These are phyloP conservation scores for Ornithorhynchus anatinus DNA, from an alignment of 2,113 vertebrate genomes.

Conservation along the genomic window DNA sequence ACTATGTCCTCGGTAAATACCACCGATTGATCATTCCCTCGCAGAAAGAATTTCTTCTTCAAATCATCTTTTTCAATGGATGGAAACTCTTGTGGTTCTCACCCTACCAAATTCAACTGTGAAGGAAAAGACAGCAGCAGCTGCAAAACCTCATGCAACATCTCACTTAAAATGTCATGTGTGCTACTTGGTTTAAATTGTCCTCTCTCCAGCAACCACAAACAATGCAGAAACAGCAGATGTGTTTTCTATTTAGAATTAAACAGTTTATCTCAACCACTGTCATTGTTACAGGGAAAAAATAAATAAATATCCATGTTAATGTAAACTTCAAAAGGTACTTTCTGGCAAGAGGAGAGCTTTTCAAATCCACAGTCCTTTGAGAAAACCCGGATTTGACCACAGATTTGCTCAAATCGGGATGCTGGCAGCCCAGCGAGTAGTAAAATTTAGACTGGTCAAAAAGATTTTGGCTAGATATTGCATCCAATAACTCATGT, in stretches of 20 bases:
- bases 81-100: too few relatives aligned
- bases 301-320: conserved; percentile 88
- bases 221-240: conserved; percentile 87
- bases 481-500: conserved; percentile 78
- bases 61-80: too few relatives aligned
- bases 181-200: conserved; percentile 85
- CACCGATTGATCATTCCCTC: too few relatives aligned
- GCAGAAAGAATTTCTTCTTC: too few relatives aligned
- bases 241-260: conserved; percentile 88
- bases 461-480: conserved; percentile 79
- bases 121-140: conserved; percentile 66
- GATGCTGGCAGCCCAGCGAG: conserved; percentile 71
- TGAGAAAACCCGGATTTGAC: conserved; percentile 77
- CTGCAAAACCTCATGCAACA: conserved; percentile 85
- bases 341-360: conserved; percentile 72
- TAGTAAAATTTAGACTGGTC: conserved; percentile 76
- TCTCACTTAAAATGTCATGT: conserved; percentile 85
- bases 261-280: conserved; percentile 85
- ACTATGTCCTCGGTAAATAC: too few relatives aligned
- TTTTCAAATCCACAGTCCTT: conserved; percentile 73
- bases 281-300: conserved; percentile 84
- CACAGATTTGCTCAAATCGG: conserved; percentile 64
- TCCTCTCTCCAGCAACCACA: conserved; percentile 86
- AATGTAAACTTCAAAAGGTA: conserved; percentile 87
- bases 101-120: neutral